Percentiles rank a stretch among this genome's conserved stretches.
Evolutionary conservation across 2,113 vertebrate species (phyloP).

Genomic region (Gymnobelideus leadbeateri): DNA sequence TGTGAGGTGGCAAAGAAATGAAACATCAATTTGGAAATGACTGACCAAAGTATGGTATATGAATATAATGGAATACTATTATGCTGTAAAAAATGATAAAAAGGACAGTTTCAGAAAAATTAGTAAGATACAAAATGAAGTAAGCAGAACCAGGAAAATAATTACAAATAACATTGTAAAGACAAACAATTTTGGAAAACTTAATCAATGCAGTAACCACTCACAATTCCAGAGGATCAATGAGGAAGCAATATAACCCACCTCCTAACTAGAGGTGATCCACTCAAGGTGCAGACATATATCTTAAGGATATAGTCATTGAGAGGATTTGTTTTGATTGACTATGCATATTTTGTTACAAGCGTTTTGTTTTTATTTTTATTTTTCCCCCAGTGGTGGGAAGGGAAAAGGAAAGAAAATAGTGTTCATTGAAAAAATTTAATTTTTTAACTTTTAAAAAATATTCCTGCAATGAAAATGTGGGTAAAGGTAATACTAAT

Average conservation of each 20-base stretch:
- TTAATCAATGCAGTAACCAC: background rate
- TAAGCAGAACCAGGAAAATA: background rate
- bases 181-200: background rate
- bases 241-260: background rate
- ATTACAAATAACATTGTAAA: background rate
- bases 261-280: background rate
- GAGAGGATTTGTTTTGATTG: background rate
- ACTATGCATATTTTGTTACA: background rate
- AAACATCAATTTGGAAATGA: background rate
- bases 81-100: background rate
- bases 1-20: background rate
- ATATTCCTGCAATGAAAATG: background rate
- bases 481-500: background rate
- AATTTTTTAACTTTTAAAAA: background rate
- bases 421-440: background rate
- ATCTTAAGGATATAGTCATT: background rate
- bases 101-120: background rate
- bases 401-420: background rate
- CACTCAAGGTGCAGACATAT: background rate
- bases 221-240: background rate
- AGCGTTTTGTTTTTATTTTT: background rate
- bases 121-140: background rate
- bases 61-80: background rate
- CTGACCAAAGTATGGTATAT: background rate
- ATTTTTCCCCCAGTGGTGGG: background rate